phyloP scores from a whole-genome alignment of 2,888 invertebrate genomes.

The Glaucopsyche alexis region DNA sequence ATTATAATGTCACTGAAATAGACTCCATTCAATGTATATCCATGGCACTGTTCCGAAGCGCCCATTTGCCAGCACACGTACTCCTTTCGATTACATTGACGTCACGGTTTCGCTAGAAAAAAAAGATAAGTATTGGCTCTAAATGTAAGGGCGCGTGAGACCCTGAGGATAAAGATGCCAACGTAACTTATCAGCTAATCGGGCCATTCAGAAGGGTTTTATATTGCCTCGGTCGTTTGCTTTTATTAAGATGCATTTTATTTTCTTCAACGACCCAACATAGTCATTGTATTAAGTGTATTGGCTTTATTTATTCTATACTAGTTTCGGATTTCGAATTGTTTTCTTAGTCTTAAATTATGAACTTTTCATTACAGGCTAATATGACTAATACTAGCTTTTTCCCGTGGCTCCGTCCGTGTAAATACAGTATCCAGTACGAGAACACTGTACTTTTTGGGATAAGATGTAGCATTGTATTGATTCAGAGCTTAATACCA shows the following conservation, averaged over 20 bases:
- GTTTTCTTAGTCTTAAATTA: background rate
- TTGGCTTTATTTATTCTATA: constrained; percentile 1
- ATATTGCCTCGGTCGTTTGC: constrained; percentile 36
- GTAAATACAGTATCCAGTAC: too few relatives aligned
- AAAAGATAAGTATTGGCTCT: constrained; percentile 64
- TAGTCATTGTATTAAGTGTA: constrained; percentile 21
- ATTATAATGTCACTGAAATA: background rate
- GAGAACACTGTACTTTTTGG: too few relatives aligned
- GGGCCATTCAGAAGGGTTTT: constrained; percentile 39
- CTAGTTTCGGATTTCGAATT: background rate
- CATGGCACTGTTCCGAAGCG: constrained; percentile 48
- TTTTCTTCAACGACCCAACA: constrained; percentile 23
- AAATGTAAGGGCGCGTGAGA: constrained; percentile 55
- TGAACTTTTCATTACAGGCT: too few relatives aligned
- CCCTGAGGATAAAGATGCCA: constrained; percentile 38
- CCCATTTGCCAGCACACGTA: constrained; percentile 55
- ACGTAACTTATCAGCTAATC: constrained; percentile 42
- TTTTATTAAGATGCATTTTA: constrained; percentile 37
- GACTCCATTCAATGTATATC: constrained; percentile 39
- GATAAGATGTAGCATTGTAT: too few relatives aligned
- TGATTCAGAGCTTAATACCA: too few relatives aligned
- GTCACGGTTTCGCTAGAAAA: constrained; percentile 57
- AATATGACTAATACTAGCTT: too few relatives aligned
- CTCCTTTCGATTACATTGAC: constrained; percentile 66
- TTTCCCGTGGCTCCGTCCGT: too few relatives aligned